A percentile compares a stretch with the other conserved stretches of the same genome.
phyloP scores from a whole-genome alignment of 1,140 invertebrate genomes.

The Scaptomyza hsui region DNA sequence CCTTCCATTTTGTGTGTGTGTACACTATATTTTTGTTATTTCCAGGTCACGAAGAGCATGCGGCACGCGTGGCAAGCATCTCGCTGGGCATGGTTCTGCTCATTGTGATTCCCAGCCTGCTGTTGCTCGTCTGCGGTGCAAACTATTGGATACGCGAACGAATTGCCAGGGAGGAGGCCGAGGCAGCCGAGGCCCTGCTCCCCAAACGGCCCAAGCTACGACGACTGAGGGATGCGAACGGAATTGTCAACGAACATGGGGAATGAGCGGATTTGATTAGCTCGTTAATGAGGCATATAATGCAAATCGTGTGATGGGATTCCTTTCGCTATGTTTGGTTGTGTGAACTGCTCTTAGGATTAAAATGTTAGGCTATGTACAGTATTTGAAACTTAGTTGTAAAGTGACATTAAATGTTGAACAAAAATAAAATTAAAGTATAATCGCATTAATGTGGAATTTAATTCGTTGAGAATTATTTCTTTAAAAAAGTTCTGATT shows the following conservation, averaged over 20 bases:
- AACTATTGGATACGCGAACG: conserved; percentile 78
- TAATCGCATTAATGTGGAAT: too few relatives aligned
- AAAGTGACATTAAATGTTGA: background rate
- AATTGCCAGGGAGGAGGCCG: conserved; percentile 71
- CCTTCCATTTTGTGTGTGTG: conserved; percentile 11
- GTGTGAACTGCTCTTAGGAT: conserved; percentile 4
- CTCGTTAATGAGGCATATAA: conserved; percentile 55
- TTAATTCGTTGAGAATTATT: too few relatives aligned
- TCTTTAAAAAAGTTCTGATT: too few relatives aligned
- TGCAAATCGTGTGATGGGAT: conserved; percentile 21
- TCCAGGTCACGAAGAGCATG: conserved; percentile 91
- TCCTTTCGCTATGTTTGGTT: background rate
- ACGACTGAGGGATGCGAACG: background rate
- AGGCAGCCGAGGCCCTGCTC: conserved; percentile 61
- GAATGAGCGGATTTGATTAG: conserved; percentile 38
- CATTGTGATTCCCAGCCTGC: conserved; percentile 89
- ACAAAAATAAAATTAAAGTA: background rate
- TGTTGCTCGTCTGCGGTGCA: conserved; percentile 89
- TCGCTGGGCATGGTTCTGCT: conserved; percentile 90
- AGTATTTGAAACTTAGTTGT: conserved; percentile 11
- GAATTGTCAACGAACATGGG: background rate
- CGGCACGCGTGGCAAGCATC: conserved; percentile 89
- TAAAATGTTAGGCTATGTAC: background rate
- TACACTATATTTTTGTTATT: conserved; percentile 24
- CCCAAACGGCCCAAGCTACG: conserved; percentile 52